phyloP scores from a whole-genome alignment of 2,113 vertebrate species.

The Callionymus lyra region DNA sequence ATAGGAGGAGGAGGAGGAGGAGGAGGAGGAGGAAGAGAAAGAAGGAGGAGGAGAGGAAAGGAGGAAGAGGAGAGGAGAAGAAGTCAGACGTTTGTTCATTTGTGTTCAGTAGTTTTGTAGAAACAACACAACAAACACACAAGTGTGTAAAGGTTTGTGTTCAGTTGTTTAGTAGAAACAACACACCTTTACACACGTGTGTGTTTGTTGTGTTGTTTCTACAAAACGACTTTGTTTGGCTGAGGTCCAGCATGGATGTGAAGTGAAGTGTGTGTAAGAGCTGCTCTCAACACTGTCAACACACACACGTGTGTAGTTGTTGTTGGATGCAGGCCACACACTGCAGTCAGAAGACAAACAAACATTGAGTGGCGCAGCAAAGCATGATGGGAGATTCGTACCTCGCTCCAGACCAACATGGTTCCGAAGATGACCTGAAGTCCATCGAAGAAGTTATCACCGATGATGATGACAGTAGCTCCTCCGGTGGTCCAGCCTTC shows the following conservation, averaged over 20 bases:
- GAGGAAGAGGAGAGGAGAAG: too few species aligned
- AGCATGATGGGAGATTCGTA: too few species aligned
- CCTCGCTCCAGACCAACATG: slow-evolving; percentile 72
- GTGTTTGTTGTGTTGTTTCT: too few species aligned
- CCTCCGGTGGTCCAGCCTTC: slow-evolving; percentile 73
- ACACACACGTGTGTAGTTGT: slow-evolving; percentile 34
- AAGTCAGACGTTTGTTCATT: too few species aligned
- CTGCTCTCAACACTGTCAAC: slow-evolving; percentile 60
- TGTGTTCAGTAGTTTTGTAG: too few species aligned
- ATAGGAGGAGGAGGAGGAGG: too few species aligned
- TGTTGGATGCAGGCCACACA: slow-evolving; percentile 53
- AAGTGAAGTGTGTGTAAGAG: slow-evolving; percentile 53
- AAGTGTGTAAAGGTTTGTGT: too few species aligned
- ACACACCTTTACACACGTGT: too few species aligned
- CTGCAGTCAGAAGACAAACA: slow-evolving; percentile 64
- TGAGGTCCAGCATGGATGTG: slow-evolving; percentile 39
- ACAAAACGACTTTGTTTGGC: slow-evolving; percentile 39
- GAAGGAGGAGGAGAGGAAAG: too few species aligned
- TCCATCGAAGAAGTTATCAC: slow-evolving; percentile 74
- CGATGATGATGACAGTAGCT: slow-evolving; percentile 71
- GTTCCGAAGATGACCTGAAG: slow-evolving; percentile 72
- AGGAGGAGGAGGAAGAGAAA: too few species aligned
- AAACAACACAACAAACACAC: too few species aligned
- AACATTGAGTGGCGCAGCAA: slow-evolving; percentile 51
- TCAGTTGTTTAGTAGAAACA: too few species aligned